Percentiles rank a stretch among this genome's conserved stretches.
Conservation (phyloP, 2,113 vertebrate species). For the Tachuris rubrigastra region DNA sequence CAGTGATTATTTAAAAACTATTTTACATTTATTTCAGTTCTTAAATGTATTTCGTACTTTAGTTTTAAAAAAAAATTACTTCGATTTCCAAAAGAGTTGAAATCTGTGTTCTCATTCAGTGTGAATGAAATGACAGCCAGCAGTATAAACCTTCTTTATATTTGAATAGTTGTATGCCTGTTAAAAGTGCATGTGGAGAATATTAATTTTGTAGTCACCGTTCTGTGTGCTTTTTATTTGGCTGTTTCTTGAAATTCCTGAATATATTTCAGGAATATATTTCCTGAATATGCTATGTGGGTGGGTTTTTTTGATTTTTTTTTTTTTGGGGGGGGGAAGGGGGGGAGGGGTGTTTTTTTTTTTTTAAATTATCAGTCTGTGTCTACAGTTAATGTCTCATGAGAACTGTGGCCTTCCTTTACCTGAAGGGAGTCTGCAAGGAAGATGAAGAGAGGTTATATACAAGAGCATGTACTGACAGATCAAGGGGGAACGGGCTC, state of each 20-base stretch:
- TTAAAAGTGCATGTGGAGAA: neutral
- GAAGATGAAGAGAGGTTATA: neutral
- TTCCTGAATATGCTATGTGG: too few relatives aligned
- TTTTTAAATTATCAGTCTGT: neutral
- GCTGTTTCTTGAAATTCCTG: neutral
- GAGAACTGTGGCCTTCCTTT: neutral
- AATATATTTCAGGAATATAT: neutral
- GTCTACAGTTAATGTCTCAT: neutral
- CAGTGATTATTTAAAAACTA: neutral
- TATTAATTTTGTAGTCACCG: neutral
- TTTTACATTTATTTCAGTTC: neutral
- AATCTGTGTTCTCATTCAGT: neutral
- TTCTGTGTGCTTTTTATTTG: neutral
- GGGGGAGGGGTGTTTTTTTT: too few relatives aligned
- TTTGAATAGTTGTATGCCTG: neutral
- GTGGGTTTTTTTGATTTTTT: too few relatives aligned
- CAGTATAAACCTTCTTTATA: neutral
- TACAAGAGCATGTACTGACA: neutral
- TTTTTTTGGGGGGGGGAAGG: too few relatives aligned
- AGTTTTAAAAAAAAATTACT: neutral
- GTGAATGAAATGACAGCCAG: rapidly evolving
- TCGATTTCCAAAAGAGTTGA: neutral
- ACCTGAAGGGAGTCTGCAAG: rapidly evolving
- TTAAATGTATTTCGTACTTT: neutral
- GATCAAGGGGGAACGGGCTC: neutral